These are phyloP conservation scores for Toxotes lorentzi DNA, from an alignment of 2,797 vertebrate genomes.

Conservation along the genomic window DNA sequence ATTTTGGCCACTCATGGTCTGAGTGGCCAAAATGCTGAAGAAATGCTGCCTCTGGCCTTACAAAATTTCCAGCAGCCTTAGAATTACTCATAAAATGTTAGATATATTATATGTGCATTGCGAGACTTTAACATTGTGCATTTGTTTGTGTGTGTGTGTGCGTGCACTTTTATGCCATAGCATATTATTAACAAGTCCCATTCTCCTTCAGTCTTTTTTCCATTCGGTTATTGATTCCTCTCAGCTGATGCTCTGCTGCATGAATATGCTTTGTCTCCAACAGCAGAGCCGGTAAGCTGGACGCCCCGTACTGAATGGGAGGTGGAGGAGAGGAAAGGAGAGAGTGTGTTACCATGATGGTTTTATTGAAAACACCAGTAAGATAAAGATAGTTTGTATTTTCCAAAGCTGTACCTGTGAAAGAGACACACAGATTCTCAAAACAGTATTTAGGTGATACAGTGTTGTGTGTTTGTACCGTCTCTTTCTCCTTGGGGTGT, in stretches of 20 bases:
- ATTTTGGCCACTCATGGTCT: neutral
- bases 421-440: neutral
- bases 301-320: constrained; percentile 63
- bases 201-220: neutral
- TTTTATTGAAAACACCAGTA: neutral
- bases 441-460: neutral
- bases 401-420: neutral
- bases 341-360: neutral
- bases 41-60: neutral
- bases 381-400: neutral
- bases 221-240: neutral
- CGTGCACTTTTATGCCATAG: neutral
- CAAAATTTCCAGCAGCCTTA: neutral
- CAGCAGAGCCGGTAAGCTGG: constrained; percentile 69
- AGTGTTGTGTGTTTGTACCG: constrained; percentile 38
- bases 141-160: neutral
- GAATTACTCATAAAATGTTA: neutral
- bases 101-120: no score
- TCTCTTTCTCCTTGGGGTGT: constrained; percentile 61
- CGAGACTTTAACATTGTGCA: neutral
- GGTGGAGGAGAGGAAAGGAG: neutral
- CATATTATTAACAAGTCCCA: neutral
- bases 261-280: constrained; percentile 48
- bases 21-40: no score
- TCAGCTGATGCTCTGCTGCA: constrained; percentile 19